These are phyloP conservation scores for Emmelina monodactyla DNA, from an alignment of 2,888 invertebrate genomes.

Conservation along the genomic window DNA sequence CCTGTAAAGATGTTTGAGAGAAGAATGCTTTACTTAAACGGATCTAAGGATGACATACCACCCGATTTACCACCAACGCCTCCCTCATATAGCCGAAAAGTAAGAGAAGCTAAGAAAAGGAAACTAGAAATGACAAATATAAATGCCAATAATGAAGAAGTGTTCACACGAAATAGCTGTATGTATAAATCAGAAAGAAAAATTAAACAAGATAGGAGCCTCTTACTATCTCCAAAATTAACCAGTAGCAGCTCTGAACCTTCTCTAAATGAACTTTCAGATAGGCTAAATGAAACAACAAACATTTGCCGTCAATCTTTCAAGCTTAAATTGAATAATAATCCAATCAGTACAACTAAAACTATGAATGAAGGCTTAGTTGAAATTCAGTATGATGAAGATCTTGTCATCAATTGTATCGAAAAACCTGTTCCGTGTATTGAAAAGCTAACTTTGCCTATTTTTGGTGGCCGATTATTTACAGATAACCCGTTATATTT, in stretches of 20 bases:
- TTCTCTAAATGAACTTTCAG: constrained; percentile 43
- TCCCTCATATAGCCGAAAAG: constrained; percentile 51
- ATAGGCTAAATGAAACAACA: constrained; percentile 35
- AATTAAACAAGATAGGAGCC: constrained; percentile 35
- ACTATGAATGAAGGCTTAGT: constrained; percentile 57
- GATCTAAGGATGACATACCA: constrained; percentile 37
- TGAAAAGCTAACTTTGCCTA: constrained; percentile 54
- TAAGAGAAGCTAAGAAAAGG: constrained; percentile 55
- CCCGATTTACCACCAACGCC: constrained; percentile 49
- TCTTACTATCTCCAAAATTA: constrained; percentile 28
- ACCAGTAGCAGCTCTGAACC: constrained; percentile 52
- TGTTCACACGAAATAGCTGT: constrained; percentile 39
- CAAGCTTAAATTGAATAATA: constrained; percentile 21
- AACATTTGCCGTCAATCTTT: constrained; percentile 36
- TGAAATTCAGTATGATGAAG: constrained; percentile 65
- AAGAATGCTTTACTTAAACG: constrained; percentile 31
- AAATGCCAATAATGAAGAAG: constrained; percentile 26
- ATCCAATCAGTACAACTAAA: constrained; percentile 44
- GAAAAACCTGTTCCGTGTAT: constrained; percentile 36
- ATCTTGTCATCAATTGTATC: constrained; percentile 45
- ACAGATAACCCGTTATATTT: constrained; percentile 61
- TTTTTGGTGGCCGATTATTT: constrained; percentile 56
- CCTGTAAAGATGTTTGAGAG: constrained; percentile 41
- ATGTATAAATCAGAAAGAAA: constrained; percentile 51
- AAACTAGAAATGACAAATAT: constrained; percentile 49